A percentile compares a stretch with the other conserved stretches of the same genome.
These are phyloP conservation scores for Copsychus sechellarum DNA, from an alignment of 2,113 vertebrate species.

Conservation along the genomic window DNA sequence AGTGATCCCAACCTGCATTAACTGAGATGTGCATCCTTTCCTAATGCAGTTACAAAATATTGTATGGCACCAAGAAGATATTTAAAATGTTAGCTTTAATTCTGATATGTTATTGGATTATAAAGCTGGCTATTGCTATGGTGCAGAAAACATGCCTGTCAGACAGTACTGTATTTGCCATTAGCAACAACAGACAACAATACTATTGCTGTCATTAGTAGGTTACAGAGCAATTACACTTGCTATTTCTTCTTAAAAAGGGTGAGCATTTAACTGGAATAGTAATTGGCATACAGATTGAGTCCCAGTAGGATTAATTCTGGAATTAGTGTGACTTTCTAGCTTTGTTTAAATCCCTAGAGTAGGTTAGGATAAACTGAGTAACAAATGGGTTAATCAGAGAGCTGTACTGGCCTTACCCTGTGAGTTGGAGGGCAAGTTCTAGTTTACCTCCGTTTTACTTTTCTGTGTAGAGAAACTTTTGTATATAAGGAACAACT, in stretches of 20 bases:
- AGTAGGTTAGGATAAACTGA: background rate
- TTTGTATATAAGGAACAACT: background rate
- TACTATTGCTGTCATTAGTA: background rate
- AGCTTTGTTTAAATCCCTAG: background rate
- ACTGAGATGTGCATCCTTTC: background rate
- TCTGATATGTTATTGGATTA: background rate
- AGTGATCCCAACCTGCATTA: background rate
- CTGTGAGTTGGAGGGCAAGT: background rate
- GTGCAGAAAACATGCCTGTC: background rate
- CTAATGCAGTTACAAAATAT: background rate
- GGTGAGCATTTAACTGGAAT: background rate
- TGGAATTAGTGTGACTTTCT: background rate
- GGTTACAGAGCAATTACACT: background rate
- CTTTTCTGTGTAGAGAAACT: background rate
- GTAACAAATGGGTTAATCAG: background rate
- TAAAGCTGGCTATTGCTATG: background rate
- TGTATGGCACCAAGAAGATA: background rate
- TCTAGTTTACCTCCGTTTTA: background rate
- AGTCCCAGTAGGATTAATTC: background rate
- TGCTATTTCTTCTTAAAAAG: background rate
- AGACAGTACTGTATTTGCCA: background rate
- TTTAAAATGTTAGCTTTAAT: constrained; percentile 10
- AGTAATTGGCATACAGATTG: background rate
- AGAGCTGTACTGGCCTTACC: background rate
- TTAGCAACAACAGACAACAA: background rate